Percentiles rank a stretch among this genome's conserved stretches.
Conservation (phyloP, 2,113 vertebrate species). For the Mus spicilegus region DNA sequence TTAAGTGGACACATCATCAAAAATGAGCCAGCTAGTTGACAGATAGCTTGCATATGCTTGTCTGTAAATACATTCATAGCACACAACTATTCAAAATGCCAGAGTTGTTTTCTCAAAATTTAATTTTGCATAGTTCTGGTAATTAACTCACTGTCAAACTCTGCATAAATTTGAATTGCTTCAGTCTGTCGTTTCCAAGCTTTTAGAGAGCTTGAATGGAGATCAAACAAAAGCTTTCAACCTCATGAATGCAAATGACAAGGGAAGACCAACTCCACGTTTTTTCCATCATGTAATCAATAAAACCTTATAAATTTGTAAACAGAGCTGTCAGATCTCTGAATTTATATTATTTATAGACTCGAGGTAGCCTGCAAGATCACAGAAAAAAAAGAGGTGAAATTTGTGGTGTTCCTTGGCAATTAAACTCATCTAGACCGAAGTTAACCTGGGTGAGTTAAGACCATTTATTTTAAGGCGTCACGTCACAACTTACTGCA, state of each 20-base stretch:
- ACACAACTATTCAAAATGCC: constrained; percentile 68
- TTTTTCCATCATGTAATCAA: constrained; percentile 66
- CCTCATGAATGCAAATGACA: constrained; percentile 67
- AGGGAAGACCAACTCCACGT: constrained; percentile 38
- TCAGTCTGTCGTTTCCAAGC: constrained; percentile 62
- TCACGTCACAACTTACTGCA: constrained; percentile 44
- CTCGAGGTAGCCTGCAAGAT: constrained; percentile 41
- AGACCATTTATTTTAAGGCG: constrained; percentile 28
- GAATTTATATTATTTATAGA: constrained; percentile 2
- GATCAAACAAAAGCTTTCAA: constrained; percentile 76
- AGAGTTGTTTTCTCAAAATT: constrained; percentile 77
- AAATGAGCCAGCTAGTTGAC: constrained; percentile 70
- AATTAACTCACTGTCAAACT: constrained; percentile 80
- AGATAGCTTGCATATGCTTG: constrained; percentile 79
- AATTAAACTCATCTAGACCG: constrained; percentile 42
- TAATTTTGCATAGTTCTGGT: constrained; percentile 75
- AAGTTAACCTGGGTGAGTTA: neutral
- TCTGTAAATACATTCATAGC: constrained; percentile 63
- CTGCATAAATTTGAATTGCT: constrained; percentile 79
- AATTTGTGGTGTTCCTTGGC: neutral
- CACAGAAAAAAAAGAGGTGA: neutral
- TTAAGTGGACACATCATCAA: constrained; percentile 76
- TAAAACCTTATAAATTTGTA: constrained; percentile 72
- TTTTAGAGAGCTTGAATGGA: constrained; percentile 65
- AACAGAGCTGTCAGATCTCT: constrained; percentile 64